Percentiles rank a stretch among this genome's conserved stretches.
These are phyloP conservation scores for Ips nitidus DNA, from an alignment of 1,140 invertebrate species.

Conservation along the genomic window DNA sequence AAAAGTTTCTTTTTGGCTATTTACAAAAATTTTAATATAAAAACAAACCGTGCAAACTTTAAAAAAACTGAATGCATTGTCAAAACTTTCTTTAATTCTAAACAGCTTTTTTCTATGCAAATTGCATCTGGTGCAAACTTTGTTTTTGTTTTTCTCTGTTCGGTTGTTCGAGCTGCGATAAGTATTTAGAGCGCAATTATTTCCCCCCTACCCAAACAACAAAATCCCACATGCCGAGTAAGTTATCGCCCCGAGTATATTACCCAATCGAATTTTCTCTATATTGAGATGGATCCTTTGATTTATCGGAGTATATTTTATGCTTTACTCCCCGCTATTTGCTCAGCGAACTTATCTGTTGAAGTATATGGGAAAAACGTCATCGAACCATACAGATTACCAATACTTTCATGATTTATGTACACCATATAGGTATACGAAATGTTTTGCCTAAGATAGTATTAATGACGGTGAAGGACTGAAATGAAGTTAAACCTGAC, in stretches of 20 bases:
- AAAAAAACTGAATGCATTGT: too few species aligned
- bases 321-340: conserved; percentile 4
- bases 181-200: too few species aligned
- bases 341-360: background rate
- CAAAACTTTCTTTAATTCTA: too few species aligned
- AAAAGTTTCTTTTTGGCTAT: too few species aligned
- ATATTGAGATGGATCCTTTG: conserved; percentile 5
- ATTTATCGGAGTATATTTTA: conserved; percentile 14
- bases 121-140: too few species aligned
- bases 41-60: too few species aligned
- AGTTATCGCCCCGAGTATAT: conserved; percentile 7
- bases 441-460: background rate
- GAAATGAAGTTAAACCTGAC: conserved; percentile 1
- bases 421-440: background rate
- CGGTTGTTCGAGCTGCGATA: too few species aligned
- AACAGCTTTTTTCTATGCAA: too few species aligned
- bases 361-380: conserved; percentile 2
- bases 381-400: conserved; percentile 3
- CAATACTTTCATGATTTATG: background rate
- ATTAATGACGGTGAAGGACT: background rate
- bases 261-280: conserved; percentile 5
- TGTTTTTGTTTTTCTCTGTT: too few species aligned
- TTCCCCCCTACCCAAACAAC: too few species aligned
- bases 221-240: background rate
- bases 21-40: too few species aligned